phyloP scores from a whole-genome alignment of 2,888 invertebrate species.

The Drosophila demipolita region DNA sequence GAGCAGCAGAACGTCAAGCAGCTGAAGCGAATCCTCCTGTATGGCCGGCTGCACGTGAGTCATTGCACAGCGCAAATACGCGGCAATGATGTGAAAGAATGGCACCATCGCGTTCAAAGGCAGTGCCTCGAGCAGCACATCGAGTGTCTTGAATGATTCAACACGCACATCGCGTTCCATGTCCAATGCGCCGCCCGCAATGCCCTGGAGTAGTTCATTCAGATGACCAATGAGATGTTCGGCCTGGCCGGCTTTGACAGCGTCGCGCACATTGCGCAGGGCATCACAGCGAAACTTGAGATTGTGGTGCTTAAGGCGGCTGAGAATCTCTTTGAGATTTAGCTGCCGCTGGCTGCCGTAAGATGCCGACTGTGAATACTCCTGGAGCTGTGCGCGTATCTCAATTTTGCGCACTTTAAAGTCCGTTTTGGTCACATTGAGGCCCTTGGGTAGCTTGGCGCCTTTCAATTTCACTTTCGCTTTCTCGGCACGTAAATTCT shows the following conservation, averaged over 20 bases:
- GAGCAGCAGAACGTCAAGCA: slow-evolving; percentile 91
- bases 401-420: slow-evolving; percentile 96
- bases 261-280: slow-evolving; percentile 79
- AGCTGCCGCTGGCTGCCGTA: slow-evolving; percentile 61
- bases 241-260: slow-evolving; percentile 84
- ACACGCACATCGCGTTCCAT: slow-evolving; percentile 87
- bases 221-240: slow-evolving; percentile 86
- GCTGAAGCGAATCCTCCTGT: slow-evolving; percentile 92
- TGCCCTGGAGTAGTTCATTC: slow-evolving; percentile 88
- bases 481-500: slow-evolving; percentile 92
- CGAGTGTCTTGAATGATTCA: slow-evolving; percentile 86
- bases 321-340: slow-evolving; percentile 83
- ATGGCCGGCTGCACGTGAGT: slow-evolving; percentile 93
- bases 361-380: slow-evolving; percentile 21
- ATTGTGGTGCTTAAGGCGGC: slow-evolving; percentile 86
- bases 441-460: slow-evolving; percentile 93
- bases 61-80: slow-evolving; percentile 95
- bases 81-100: slow-evolving; percentile 91
- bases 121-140: slow-evolving; percentile 76
- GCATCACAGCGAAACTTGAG: slow-evolving; percentile 83
- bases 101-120: slow-evolving; percentile 85
- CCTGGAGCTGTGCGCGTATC: slow-evolving; percentile 89
- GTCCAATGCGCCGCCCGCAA: slow-evolving; percentile 90
- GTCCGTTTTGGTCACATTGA: slow-evolving; percentile 94
- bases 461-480: slow-evolving; percentile 95